phyloP scores from a whole-genome alignment of 2,797 vertebrate genomes.

The Amphiprion clarkii region DNA sequence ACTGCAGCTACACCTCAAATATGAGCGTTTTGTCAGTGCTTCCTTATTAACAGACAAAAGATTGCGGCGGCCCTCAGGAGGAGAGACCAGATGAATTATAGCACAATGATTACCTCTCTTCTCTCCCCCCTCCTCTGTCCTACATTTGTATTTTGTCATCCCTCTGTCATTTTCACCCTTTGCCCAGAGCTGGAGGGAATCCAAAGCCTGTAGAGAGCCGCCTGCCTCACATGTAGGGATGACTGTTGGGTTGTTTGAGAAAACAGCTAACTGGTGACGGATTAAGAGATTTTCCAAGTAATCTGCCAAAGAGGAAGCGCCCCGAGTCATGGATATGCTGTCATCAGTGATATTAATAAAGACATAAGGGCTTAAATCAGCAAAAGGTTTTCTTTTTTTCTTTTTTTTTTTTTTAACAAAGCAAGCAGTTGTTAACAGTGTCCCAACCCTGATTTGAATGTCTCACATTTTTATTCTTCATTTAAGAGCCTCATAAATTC shows the following conservation, averaged over 20 bases:
- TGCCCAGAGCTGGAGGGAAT: conserved; percentile 44
- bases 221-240: conserved; percentile 50
- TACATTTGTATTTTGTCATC: conserved; percentile 51
- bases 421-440: conserved; percentile 37
- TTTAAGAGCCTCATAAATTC: not conserved
- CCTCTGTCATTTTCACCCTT: conserved; percentile 43
- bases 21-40: conserved; percentile 13
- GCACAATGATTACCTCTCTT: conserved; percentile 13
- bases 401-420: conserved; percentile 21
- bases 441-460: conserved; percentile 31
- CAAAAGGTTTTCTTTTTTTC: conserved; percentile 16
- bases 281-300: conserved; percentile 75
- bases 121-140: conserved; percentile 11
- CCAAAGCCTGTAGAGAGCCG: conserved; percentile 44
- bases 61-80: conserved; percentile 2
- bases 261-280: conserved; percentile 72
- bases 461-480: conserved; percentile 4
- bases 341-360: conserved; percentile 74
- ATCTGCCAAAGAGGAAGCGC: conserved; percentile 71
- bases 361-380: conserved; percentile 61
- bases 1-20: not conserved
- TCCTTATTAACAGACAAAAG: conserved; percentile 26
- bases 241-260: conserved; percentile 61
- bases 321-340: conserved; percentile 68
- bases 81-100: conserved; percentile 25